Evolutionary conservation across 2,113 vertebrate species (phyloP).

Genomic region (Thymallus thymallus): DNA sequence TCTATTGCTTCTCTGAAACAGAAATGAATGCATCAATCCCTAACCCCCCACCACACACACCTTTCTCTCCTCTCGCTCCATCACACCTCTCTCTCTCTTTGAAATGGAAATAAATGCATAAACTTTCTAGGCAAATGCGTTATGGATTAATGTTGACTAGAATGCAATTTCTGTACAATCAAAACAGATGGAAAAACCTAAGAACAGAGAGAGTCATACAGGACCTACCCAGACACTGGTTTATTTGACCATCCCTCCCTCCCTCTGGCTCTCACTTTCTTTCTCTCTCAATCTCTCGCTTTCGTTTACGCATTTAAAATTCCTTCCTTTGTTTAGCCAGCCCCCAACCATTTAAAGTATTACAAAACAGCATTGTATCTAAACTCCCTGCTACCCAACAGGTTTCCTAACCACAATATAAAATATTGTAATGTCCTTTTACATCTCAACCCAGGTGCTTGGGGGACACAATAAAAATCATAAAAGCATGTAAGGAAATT

Average conservation of each 20-base stretch:
- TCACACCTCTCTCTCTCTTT: neutral
- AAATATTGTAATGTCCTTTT: constrained; percentile 51
- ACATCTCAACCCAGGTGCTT: constrained; percentile 38
- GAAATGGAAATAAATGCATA: constrained; percentile 20
- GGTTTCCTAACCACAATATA: constrained; percentile 21
- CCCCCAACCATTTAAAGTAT: neutral
- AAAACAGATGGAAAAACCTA: no score
- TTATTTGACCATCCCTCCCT: no score
- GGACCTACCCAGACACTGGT: no score
- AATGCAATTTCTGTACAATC: no score
- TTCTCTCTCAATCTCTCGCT: neutral
- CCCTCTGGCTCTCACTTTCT: neutral
- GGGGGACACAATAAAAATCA: constrained; percentile 42
- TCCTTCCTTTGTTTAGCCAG: no score
- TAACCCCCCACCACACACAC: no score
- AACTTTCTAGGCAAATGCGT: constrained; percentile 9
- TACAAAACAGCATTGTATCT: neutral
- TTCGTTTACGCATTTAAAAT: no score
- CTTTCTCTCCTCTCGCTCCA: no score
- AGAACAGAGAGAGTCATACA: no score
- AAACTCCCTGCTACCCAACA: neutral
- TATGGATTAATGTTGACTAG: constrained; percentile 9
- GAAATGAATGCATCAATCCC: no score
- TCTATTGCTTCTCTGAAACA: neutral
- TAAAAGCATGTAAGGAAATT: constrained; percentile 44